Conservation (phyloP, 2,113 vertebrate species). For the Grammomys surdaster region DNA sequence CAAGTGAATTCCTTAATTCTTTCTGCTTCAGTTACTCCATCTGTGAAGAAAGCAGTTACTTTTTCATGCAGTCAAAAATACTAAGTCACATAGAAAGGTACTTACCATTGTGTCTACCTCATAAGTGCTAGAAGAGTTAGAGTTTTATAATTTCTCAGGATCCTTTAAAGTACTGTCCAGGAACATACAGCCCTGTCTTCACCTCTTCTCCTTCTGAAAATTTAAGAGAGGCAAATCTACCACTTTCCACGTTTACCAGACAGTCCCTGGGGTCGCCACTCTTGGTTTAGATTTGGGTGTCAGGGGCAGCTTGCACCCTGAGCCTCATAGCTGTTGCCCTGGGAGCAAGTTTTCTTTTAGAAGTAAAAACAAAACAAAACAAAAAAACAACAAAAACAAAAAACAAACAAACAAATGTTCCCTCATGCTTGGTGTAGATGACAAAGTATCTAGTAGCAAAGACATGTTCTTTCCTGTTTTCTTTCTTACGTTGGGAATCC, state of each 20-base stretch:
- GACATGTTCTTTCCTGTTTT: neutral
- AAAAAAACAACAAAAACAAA: no score
- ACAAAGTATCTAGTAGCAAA: neutral
- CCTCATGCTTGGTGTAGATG: neutral
- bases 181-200: neutral
- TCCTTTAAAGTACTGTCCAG: neutral
- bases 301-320: fast-evolving
- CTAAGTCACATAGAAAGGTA: neutral
- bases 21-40: neutral
- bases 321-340: no score
- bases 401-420: fast-evolving
- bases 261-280: no score
- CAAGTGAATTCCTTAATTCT: neutral
- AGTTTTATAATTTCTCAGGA: neutral
- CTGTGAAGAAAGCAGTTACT: neutral
- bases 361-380: no score
- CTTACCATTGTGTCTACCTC: neutral
- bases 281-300: neutral
- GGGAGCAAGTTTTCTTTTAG: neutral
- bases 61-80: neutral
- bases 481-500: neutral
- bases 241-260: neutral
- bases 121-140: neutral
- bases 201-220: neutral
- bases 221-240: neutral